Percentiles rank a stretch among this genome's conserved stretches.
These are phyloP conservation scores for Notarius quadriscutis DNA, from an alignment of 2,113 vertebrate species.

Conservation along the genomic window DNA sequence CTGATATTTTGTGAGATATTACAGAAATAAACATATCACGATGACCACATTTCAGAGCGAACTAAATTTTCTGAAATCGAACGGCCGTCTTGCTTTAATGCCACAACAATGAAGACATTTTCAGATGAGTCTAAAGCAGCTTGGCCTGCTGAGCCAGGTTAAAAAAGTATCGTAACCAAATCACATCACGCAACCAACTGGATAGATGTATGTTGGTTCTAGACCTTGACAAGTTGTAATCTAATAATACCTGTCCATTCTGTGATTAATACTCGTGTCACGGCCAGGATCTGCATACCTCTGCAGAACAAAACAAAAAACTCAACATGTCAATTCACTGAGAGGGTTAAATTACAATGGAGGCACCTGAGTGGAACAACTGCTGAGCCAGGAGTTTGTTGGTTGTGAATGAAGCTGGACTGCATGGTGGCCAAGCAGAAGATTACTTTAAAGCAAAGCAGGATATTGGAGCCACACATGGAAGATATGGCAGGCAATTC, in stretches of 20 bases:
- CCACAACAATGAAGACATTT: neutral
- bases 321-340: constrained; percentile 55
- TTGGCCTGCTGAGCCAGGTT: neutral
- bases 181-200: neutral
- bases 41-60: too few species aligned
- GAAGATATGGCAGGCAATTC: constrained; percentile 63
- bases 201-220: neutral
- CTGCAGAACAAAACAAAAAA: constrained; percentile 54
- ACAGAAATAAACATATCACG: too few species aligned
- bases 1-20: too few species aligned
- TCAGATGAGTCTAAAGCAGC: neutral
- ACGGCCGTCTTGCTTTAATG: too few species aligned
- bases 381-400: constrained; percentile 71
- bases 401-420: constrained; percentile 61
- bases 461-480: constrained; percentile 31
- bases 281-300: constrained; percentile 43
- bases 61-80: too few species aligned
- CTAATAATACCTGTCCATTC: neutral
- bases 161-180: neutral
- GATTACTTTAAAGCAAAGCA: constrained; percentile 56
- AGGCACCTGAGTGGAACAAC: constrained; percentile 72
- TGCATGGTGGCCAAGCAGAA: constrained; percentile 43
- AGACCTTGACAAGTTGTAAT: neutral
- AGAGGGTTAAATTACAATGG: constrained; percentile 66
- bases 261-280: constrained; percentile 16